Percentiles rank a stretch among this genome's conserved stretches.
Conservation (phyloP, 2,113 vertebrate genomes). For the Albula glossodonta region DNA sequence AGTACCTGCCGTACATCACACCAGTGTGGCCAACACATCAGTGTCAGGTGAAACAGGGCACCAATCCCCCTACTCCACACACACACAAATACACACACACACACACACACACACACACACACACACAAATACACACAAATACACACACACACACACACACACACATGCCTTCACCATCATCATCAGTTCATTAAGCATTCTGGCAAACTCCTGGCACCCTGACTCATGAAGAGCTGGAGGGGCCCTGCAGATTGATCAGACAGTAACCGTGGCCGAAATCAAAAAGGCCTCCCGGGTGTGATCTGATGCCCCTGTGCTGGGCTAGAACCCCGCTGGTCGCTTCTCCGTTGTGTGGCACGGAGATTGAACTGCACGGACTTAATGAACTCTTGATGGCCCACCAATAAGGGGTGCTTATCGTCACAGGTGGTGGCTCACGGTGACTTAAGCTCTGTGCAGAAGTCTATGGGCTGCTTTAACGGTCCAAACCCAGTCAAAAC, state of each 20-base stretch:
- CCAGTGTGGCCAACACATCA: background rate
- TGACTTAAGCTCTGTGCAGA: no score
- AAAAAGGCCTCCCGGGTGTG: no score
- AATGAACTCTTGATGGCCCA: no score
- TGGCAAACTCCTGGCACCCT: background rate
- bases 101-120: background rate
- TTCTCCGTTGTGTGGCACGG: no score
- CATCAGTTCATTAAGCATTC: background rate
- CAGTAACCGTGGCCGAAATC: no score
- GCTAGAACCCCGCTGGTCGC: no score
- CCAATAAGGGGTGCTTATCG: no score
- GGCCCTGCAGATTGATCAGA: background rate
- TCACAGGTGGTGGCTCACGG: no score
- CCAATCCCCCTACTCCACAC: background rate
- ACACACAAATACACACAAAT: background rate
- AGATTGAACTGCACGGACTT: no score
- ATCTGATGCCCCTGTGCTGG: no score
- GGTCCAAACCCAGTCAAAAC: no score
- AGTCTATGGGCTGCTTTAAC: no score
- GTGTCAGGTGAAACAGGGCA: background rate
- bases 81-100: background rate
- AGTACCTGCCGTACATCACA: background rate
- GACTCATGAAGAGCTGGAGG: background rate
- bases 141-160: background rate
- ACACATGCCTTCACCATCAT: background rate